Evolutionary conservation across 2,888 invertebrate genomes (phyloP).

Genomic region (Lingula anatina): DNA sequence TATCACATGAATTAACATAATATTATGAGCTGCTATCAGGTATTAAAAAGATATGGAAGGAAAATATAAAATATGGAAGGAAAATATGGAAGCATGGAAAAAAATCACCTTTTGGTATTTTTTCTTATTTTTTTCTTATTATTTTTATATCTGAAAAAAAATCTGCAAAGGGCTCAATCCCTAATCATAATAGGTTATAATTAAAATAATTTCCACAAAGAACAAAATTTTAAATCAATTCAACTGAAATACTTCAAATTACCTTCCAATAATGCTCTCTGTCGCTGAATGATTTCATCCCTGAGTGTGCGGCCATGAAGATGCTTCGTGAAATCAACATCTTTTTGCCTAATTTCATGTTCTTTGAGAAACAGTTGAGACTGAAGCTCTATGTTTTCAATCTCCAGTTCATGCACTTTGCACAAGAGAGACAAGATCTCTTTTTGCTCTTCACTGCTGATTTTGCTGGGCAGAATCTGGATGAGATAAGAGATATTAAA

Average conservation of each 20-base stretch:
- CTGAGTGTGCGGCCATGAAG: slow-evolving; percentile 80
- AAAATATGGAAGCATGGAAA: no score
- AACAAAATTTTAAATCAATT: no score
- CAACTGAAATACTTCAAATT: slow-evolving; percentile 16
- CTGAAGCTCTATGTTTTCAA: slow-evolving; percentile 78
- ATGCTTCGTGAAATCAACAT: slow-evolving; percentile 75
- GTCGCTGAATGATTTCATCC: slow-evolving; percentile 86
- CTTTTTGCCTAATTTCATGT: slow-evolving; percentile 78
- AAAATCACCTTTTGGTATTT: no score
- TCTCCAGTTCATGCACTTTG: slow-evolving; percentile 88
- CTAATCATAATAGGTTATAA: no score
- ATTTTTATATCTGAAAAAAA: no score
- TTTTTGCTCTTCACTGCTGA: slow-evolving; percentile 82
- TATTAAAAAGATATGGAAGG: no score
- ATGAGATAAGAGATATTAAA: slow-evolving; percentile 13
- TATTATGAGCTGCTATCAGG: no score
- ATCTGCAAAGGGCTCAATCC: no score
- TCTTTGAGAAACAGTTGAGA: slow-evolving; percentile 79
- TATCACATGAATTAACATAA: no score
- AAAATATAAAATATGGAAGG: no score
- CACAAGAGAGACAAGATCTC: slow-evolving; percentile 84
- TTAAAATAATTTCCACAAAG: no score
- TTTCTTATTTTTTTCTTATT: no score
- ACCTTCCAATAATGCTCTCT: slow-evolving; percentile 81
- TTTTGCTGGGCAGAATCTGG: slow-evolving; percentile 76